Evolutionary conservation across 2,888 invertebrate genomes (phyloP).

Genomic region (Xiphydria camelus): DNA sequence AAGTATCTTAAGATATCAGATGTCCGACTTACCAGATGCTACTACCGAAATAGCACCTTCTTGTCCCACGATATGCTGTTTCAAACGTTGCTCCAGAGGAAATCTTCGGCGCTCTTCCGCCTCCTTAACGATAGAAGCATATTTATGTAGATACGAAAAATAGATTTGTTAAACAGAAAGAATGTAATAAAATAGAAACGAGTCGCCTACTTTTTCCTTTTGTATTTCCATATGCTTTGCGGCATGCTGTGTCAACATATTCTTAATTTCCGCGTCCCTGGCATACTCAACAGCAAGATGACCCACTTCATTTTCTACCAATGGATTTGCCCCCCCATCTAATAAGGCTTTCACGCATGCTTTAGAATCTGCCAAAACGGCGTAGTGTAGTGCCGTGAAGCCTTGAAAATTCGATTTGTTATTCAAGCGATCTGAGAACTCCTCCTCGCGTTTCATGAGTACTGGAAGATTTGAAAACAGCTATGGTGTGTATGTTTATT

Average conservation of each 20-base stretch:
- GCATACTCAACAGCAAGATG: slow-evolving; percentile 77
- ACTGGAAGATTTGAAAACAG: slow-evolving; percentile 52
- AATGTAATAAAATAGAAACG: slow-evolving; percentile 3
- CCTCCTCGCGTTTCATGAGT: slow-evolving; percentile 73
- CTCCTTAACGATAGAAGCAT: slow-evolving; percentile 57
- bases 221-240: slow-evolving; percentile 49
- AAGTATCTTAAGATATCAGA: too few species aligned
- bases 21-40: slow-evolving; percentile 64
- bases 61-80: slow-evolving; percentile 84
- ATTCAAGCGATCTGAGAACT: slow-evolving; percentile 75
- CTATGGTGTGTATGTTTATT: not conserved
- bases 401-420: slow-evolving; percentile 78
- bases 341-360: slow-evolving; percentile 69
- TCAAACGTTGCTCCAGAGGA: slow-evolving; percentile 82
- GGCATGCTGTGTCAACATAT: slow-evolving; percentile 65
- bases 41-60: slow-evolving; percentile 79
- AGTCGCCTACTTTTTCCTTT: slow-evolving; percentile 42
- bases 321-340: slow-evolving; percentile 75
- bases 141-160: too few species aligned
- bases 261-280: slow-evolving; percentile 66
- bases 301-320: slow-evolving; percentile 76
- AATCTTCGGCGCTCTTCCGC: slow-evolving; percentile 79
- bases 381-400: slow-evolving; percentile 88
- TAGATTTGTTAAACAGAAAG: not conserved
- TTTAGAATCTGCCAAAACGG: slow-evolving; percentile 74